Evolutionary conservation across 35 echinoderm and acorn worm species (phyloP).

Genomic region (Anneissia japonica): DNA sequence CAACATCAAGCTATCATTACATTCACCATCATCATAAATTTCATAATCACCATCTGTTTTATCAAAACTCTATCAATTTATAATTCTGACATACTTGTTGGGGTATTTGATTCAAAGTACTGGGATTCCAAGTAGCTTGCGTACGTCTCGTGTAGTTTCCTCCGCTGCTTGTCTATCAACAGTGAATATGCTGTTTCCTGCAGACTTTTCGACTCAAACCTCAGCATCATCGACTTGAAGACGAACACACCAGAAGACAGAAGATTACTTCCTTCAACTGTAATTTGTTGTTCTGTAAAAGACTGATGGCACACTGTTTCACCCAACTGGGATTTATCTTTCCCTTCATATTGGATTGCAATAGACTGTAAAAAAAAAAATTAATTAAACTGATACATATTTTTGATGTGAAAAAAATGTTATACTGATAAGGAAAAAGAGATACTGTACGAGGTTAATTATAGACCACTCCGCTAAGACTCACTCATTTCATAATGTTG

Average conservation of each 20-base stretch:
- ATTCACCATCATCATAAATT: too few species aligned
- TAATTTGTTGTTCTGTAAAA: slow-evolving; percentile 62
- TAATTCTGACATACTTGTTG: not conserved
- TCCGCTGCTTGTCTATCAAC: slow-evolving; percentile 61
- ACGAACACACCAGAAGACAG: slow-evolving; percentile 34
- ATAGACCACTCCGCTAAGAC: too few species aligned
- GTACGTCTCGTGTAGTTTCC: slow-evolving; percentile 78
- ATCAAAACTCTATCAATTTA: too few species aligned
- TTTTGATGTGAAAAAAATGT: too few species aligned
- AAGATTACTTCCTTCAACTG: slow-evolving; percentile 19
- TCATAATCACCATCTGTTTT: too few species aligned
- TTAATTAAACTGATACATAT: too few species aligned
- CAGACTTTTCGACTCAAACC: slow-evolving; percentile 66
- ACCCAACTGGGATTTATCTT: slow-evolving; percentile 83
- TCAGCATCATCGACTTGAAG: slow-evolving; percentile 27
- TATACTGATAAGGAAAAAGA: too few species aligned
- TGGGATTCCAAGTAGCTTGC: slow-evolving; percentile 71
- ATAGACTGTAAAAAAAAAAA: slow-evolving; percentile 40
- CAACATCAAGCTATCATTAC: too few species aligned
- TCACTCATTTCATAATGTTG: too few species aligned
- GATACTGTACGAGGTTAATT: too few species aligned
- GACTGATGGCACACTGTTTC: slow-evolving; percentile 63
- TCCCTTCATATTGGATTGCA: slow-evolving; percentile 55
- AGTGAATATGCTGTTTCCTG: slow-evolving; percentile 85
- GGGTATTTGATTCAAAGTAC: slow-evolving; percentile 24